Evolutionary conservation across 2,113 vertebrate species (phyloP).

Genomic region (Pseudonaja textilis): DNA sequence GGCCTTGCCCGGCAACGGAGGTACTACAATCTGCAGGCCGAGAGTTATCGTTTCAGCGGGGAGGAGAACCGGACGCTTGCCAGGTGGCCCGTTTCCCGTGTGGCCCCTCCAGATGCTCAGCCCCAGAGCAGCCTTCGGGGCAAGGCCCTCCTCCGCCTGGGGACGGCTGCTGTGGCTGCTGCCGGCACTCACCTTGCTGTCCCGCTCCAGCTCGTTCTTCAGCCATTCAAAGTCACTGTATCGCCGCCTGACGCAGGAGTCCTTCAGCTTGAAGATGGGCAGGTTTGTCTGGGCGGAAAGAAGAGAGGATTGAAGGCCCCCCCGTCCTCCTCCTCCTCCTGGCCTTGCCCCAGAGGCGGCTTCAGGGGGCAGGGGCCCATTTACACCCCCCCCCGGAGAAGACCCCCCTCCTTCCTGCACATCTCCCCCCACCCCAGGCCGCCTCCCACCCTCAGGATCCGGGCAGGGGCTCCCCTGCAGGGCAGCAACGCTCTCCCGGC

Average conservation of each 20-base stretch:
- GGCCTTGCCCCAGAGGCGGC: not conserved
- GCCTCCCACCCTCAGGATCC: too few relatives aligned
- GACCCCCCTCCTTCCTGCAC: not conserved
- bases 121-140: not conserved
- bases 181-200: constrained; percentile 89
- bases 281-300: constrained; percentile 86
- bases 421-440: not conserved
- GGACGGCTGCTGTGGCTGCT: too few relatives aligned
- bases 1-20: constrained; percentile 95
- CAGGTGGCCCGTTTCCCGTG: not conserved
- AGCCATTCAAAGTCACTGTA: constrained; percentile 99
- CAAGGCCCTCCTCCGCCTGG: too few relatives aligned
- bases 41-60: constrained; percentile 5
- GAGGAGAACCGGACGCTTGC: not conserved
- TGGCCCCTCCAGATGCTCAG: not conserved
- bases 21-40: constrained; percentile 92
- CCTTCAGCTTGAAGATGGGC: constrained; percentile 98
- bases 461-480: not conserved
- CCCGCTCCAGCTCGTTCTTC: constrained; percentile 97
- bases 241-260: constrained; percentile 91
- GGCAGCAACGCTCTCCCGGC: too few relatives aligned
- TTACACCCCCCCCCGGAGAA: not conserved
- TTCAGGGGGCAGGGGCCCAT: not conserved
- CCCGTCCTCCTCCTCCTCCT: not conserved
- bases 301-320: not conserved